Evolutionary conservation across 1,140 invertebrate species (phyloP).

Genomic region (Papilio polyxenes): DNA sequence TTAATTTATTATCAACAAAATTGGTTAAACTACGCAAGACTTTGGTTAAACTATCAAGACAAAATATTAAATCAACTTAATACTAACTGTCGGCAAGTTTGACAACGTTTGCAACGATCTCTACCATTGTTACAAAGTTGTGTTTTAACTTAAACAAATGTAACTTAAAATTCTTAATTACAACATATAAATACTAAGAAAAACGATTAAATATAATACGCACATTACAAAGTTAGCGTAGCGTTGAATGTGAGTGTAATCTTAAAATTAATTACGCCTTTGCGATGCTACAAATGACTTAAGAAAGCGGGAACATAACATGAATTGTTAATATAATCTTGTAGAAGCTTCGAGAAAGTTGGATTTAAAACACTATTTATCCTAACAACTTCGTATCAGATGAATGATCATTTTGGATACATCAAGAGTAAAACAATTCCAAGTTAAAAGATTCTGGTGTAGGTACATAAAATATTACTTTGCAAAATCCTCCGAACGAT

Average conservation of each 20-base stretch:
- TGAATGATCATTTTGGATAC: neutral
- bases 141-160: neutral
- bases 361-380: slow-evolving; percentile 3
- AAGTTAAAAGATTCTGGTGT: too few relatives aligned
- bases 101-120: neutral
- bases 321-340: slow-evolving; percentile 18
- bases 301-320: slow-evolving; percentile 7
- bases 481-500: too few relatives aligned
- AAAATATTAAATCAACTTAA: too few relatives aligned
- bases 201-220: slow-evolving; percentile 13
- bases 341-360: neutral
- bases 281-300: slow-evolving; percentile 10
- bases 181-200: neutral
- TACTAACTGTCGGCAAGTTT: too few relatives aligned
- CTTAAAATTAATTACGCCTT: neutral
- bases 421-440: neutral
- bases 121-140: neutral
- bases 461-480: too few relatives aligned
- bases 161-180: neutral
- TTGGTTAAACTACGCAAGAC: too few relatives aligned
- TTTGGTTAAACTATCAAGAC: too few relatives aligned
- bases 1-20: too few relatives aligned
- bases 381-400: neutral
- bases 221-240: neutral
- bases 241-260: neutral